Conservation (phyloP, 2,113 vertebrate species). For the Protobothrops flavoviridis region DNA sequence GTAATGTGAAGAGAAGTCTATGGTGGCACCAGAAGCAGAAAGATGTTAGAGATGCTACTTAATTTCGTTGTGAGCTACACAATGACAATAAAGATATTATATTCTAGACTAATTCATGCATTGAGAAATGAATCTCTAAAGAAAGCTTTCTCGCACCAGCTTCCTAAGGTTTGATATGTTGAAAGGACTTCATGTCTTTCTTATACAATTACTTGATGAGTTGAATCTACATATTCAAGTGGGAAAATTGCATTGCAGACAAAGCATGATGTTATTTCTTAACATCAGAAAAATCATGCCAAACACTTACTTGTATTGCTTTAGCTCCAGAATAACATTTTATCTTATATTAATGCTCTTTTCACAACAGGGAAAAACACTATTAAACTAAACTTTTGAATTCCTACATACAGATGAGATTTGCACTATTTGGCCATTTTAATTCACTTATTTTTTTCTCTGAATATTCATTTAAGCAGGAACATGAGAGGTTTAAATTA, state of each 20-base stretch:
- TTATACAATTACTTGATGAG: not conserved
- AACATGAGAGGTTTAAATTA: slow-evolving; percentile 12
- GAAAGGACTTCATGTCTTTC: not conserved
- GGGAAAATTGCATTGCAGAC: not conserved
- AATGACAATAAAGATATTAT: too few species aligned
- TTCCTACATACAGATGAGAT: not conserved
- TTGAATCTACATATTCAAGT: not conserved
- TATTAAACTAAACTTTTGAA: not conserved
- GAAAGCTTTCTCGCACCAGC: not conserved
- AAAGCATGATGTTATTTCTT: not conserved
- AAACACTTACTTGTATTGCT: not conserved
- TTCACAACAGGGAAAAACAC: not conserved
- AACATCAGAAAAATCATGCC: not conserved
- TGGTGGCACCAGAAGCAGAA: not conserved
- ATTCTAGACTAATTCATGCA: not conserved
- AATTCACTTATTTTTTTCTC: slow-evolving; percentile 27
- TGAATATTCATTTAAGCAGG: not conserved
- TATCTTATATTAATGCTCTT: not conserved
- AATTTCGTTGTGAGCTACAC: too few species aligned
- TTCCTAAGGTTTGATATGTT: not conserved
- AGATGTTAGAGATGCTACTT: not conserved
- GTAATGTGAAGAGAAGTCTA: not conserved
- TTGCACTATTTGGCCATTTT: accelerated
- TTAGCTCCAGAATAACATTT: not conserved
- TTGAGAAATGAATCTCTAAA: not conserved